Evolutionary conservation across 2,797 vertebrate species (phyloP), one percentile per base, ranked within the genome.

Genomic region (Sciurus carolinensis): DNA sequence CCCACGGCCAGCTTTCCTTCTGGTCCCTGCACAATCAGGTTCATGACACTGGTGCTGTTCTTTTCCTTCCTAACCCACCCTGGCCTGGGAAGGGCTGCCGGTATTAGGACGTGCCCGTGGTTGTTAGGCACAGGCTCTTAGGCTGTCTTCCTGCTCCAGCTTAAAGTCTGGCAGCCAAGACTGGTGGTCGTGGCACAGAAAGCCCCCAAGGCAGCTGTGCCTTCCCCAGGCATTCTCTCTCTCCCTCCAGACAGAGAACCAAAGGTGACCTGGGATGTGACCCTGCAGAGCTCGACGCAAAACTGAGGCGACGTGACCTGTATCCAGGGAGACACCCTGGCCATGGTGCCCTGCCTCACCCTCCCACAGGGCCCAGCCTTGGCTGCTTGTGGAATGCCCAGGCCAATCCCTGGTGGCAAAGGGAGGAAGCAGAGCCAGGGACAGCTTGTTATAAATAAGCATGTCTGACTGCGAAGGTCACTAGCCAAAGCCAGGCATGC

Each of bases 381-480:
- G 80, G 93, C 67, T 73, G 14, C 50, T 8, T 36, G 5, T 50
- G 36, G 22, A 50, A 59, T 11, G 3, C 87, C 79, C 1, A 82
- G 73, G 64, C 82, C 77, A 62, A 76, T 80, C 94, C 95, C 67
- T 3, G 75, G 95, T 26, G 57, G 95, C 89, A 42, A 22, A 3
- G 83, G 22, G 82, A 91, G 71, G 90, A 75, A 1, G 0, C 1
- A 22, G 39, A 95, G 94, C 92, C 83, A 59, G 81, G 39, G 88
- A 13, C 96, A 71, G 96, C 20, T 2, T 87, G 94, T 88, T 97
- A 90, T 85, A 95, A 97, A 97, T 57, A 97, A 77, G 82, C 36
- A 0, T 12, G 22, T 80, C 79, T 82, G 57, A 0, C 28, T 79
- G 11, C 39, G 96, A 91, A 97, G 96, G 95, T 97, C 98, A 91